phyloP scores from a whole-genome alignment of 2,113 vertebrate genomes.

The Hirundichthys speculiger region DNA sequence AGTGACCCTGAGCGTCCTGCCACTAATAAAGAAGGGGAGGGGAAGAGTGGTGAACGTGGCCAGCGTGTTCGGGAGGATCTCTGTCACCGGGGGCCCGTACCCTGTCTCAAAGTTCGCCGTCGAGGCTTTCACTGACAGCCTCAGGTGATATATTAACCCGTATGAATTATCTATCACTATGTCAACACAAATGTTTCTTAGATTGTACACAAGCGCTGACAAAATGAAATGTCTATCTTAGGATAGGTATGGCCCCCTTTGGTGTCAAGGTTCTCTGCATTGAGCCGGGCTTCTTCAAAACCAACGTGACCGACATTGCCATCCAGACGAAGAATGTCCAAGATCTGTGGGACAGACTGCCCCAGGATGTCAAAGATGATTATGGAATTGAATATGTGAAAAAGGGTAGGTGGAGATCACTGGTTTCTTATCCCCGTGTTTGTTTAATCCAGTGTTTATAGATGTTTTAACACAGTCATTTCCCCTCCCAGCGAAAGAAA shows the following conservation, averaged over 20 bases:
- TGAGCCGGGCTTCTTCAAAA: slow-evolving; percentile 84
- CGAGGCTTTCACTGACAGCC: slow-evolving; percentile 85
- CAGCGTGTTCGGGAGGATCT: slow-evolving; percentile 81
- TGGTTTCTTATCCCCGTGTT: background rate
- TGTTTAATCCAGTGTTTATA: rapidly evolving
- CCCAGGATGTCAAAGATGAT: slow-evolving; percentile 75
- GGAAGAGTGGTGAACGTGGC: slow-evolving; percentile 85
- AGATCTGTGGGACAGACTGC: slow-evolving; percentile 75
- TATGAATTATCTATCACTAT: background rate
- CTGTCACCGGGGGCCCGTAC: slow-evolving; percentile 78
- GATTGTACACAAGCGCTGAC: background rate
- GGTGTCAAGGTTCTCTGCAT: slow-evolving; percentile 86
- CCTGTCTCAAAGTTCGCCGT: slow-evolving; percentile 82
- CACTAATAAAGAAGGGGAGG: slow-evolving; percentile 84
- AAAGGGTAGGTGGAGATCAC: slow-evolving; percentile 48
- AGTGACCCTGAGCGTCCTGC: slow-evolving; percentile 84
- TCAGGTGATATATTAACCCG: slow-evolving; percentile 71
- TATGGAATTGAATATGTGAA: slow-evolving; percentile 74
- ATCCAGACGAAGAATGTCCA: slow-evolving; percentile 56
- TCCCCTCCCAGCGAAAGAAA: slow-evolving; percentile 56
- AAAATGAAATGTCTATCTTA: slow-evolving; percentile 29
- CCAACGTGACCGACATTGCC: slow-evolving; percentile 60
- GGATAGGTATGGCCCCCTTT: slow-evolving; percentile 81
- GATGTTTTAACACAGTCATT: background rate
- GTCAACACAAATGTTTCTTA: background rate